Base-by-base conservation (phyloP, 2,797 vertebrate genomes). In the Sardinella longiceps region DNA sequence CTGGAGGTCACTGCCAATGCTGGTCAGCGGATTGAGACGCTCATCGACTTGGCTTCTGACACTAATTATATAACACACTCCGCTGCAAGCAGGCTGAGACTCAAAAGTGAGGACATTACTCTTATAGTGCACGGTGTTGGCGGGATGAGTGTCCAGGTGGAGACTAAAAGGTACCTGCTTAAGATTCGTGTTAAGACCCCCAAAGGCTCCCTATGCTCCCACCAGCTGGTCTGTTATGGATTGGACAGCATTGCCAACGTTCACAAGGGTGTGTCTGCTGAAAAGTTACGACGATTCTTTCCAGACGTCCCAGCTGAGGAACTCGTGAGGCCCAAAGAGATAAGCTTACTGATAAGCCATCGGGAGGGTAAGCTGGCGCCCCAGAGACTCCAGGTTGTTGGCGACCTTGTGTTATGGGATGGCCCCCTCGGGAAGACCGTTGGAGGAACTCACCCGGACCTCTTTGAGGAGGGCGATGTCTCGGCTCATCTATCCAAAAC, bases 181-280 rank as follows among this genome's bases (percentile, higher is more conserved):
- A 81, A 46, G 48, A 28, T 81, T 1, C 39, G 80, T 0, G 80
- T 50, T 3, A 81, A 9, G 0, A 81, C 80, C 7, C 45, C 80
- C 0, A 81, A 25, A 25, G 80, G 80, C 0, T 50, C 80, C 11
- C 39, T 46, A 0, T 3, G 25, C 9, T 18, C 43, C 4, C 80
- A 84, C 10, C 37, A 80, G 18, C 37, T 85, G 45, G 5, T 85
- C 1, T 85, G 80, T 9, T 81, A 85, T 45, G 63, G 81, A 12
- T 14, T 85, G 5, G 84, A 85, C 2, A 82, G 1, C 6, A 85
- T 85, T 39, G 39, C 66, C 23, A 46, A 85, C 12, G 81, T 85
- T 12, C 9, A 82, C 23, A 25, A 51, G 11, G 2, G 15, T 51
- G 50, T 51, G 50, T 2, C 14, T 3, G 0, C 50, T 15, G 2